Evolutionary conservation across 2,888 invertebrate genomes (phyloP).

Genomic region (Ornithoptera alexandrae): DNA sequence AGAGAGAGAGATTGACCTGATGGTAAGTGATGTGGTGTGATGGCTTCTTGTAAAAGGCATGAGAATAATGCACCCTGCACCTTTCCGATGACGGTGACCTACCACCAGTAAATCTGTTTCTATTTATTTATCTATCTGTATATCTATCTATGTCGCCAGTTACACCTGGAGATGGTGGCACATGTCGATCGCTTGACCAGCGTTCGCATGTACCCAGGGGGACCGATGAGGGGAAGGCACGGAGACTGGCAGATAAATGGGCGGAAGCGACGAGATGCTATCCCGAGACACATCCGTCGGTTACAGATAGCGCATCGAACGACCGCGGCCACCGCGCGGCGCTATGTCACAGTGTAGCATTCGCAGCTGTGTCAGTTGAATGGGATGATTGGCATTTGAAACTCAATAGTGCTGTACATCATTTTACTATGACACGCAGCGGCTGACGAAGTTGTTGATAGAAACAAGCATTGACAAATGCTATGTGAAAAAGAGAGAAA

Average conservation of each 20-base stretch:
- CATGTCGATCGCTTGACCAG: conserved; percentile 6
- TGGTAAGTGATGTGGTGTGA: too few species aligned
- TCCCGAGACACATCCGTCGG: conserved; percentile 32
- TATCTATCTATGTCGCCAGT: background rate
- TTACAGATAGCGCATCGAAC: conserved; percentile 27
- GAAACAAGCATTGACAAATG: background rate
- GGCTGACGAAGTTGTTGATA: background rate
- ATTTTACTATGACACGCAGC: background rate
- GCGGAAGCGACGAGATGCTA: conserved; percentile 31
- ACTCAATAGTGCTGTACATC: conserved; percentile 1
- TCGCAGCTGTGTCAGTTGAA: conserved; percentile 10
- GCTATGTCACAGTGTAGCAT: conserved; percentile 22
- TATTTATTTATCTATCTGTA: background rate
- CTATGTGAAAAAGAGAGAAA: too few species aligned
- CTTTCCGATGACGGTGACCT: too few species aligned
- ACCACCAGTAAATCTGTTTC: too few species aligned
- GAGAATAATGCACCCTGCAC: too few species aligned
- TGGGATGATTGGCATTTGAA: conserved; percentile 6
- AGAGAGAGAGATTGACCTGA: too few species aligned
- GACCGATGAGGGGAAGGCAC: conserved; percentile 15
- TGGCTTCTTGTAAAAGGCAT: too few species aligned
- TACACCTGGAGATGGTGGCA: conserved; percentile 10
- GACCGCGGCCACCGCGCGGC: conserved; percentile 25
- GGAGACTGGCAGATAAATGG: conserved; percentile 31
- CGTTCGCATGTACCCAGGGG: background rate